Base-by-base conservation (phyloP, 2,113 vertebrate species). In the Murina feae region DNA sequence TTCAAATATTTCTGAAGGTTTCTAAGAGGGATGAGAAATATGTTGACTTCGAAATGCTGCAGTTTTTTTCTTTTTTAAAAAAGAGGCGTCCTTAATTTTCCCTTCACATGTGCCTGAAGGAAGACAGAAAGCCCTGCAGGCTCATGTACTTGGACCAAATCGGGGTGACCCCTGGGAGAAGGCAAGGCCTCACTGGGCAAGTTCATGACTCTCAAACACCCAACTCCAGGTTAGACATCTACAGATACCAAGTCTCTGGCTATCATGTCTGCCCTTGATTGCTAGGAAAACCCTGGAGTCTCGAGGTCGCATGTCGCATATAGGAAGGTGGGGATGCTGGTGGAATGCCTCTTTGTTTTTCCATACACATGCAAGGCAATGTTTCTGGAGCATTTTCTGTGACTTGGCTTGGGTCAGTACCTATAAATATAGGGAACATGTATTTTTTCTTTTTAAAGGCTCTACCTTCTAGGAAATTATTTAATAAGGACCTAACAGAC, bases 21-120 rank as follows among this genome's bases (percentile, higher is more conserved):
- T 95, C 91, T 69, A 93, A 93, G 39, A 79, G 42, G 44, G 44
- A 65, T 89, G 87, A 81, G 37, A 93, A 96, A 69, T 84, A 92
- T 23, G 49, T 84, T 91, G 39, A 69, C 72, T 87, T 95, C 42
- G 86, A 74, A 84, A 72, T 87, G 55, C 63, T 20, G 23, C n/a
- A 18, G 9, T 32, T 66, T 71, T 81, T 65, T n/a, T 0, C 4
- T 11, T 60, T 55, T 55, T 55, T 55, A 21, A 55, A 55, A 58
- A 44, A 44, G 44, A 28, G 25, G 58, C 28, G 58, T 60, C 10
- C 58, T 60, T 60, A 60, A 60, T 60, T 60, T 60, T 4, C 51
- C 9, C 58, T 5, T 60, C 6, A 13, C 37, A 20, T 4, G 60
- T 72, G 37, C 58, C 60, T 2, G 13, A 5, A 58, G 49, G 13